Evolutionary conservation across 2,113 vertebrate species (phyloP).

Genomic region (Poeciliopsis prolifica): DNA sequence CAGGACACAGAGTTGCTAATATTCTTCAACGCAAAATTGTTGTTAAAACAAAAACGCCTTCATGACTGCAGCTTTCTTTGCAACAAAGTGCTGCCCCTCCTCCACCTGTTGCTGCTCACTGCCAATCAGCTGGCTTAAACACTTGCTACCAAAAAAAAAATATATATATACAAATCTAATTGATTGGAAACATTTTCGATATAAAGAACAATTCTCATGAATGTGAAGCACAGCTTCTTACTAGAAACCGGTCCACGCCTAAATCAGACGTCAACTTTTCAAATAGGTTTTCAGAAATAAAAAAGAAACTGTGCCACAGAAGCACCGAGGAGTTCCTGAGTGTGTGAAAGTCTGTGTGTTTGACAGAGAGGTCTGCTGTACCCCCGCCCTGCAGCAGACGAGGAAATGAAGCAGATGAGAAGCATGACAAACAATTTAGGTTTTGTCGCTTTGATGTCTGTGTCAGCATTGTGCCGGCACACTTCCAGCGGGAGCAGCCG

Average conservation of each 20-base stretch:
- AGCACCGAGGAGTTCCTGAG: slow-evolving; percentile 22
- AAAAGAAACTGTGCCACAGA: slow-evolving; percentile 46
- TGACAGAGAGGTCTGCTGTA: slow-evolving; percentile 25
- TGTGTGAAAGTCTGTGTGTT: slow-evolving; percentile 39
- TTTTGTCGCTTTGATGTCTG: slow-evolving; percentile 57
- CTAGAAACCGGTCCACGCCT: background rate
- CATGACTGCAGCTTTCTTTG: too few species aligned
- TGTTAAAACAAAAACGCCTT: too few species aligned
- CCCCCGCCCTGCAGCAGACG: slow-evolving; percentile 39
- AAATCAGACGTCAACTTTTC: slow-evolving; percentile 52
- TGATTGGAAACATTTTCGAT: too few species aligned
- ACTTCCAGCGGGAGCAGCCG: slow-evolving; percentile 53
- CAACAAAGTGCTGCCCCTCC: too few species aligned
- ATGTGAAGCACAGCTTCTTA: background rate
- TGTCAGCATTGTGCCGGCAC: slow-evolving; percentile 51
- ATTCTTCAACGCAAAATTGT: too few species aligned
- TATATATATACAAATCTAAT: too few species aligned
- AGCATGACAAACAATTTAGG: slow-evolving; percentile 64
- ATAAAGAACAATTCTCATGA: too few species aligned
- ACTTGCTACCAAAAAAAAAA: too few species aligned
- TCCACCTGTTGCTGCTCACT: too few species aligned
- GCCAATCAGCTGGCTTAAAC: too few species aligned
- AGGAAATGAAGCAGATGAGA: slow-evolving; percentile 46
- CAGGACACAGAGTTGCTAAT: too few species aligned
- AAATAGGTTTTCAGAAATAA: slow-evolving; percentile 57